Evolutionary conservation across 30 jellyfish, hydroid and myxozoan genomes (phyloP).

Genomic region (Nemopilema nomurai): DNA sequence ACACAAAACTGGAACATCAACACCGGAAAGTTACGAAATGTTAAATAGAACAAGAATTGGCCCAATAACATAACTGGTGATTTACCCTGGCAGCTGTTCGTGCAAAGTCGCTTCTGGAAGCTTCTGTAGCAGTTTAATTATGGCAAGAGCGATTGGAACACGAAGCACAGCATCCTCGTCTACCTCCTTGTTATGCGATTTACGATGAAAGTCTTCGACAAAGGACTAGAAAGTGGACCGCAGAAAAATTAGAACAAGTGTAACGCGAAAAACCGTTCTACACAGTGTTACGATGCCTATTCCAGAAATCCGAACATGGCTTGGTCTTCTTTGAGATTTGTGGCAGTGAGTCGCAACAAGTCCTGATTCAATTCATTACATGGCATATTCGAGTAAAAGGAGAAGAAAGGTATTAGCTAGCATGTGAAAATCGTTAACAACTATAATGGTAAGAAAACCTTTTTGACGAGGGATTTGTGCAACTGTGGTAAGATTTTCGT

Average conservation of each 20-base stretch:
- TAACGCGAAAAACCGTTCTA: too few relatives aligned
- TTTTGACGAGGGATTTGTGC: constrained; percentile 71
- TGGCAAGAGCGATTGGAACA: constrained; percentile 90
- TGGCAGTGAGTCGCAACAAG: too few relatives aligned
- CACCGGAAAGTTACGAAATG: too few relatives aligned
- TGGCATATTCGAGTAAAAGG: too few relatives aligned
- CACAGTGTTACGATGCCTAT: too few relatives aligned
- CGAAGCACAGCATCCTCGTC: constrained; percentile 89
- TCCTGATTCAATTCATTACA: too few relatives aligned
- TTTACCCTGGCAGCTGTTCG: constrained; percentile 86
- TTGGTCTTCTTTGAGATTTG: too few relatives aligned
- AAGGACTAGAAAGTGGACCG: constrained; percentile 59
- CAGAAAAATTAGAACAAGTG: not conserved
- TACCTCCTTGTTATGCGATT: constrained; percentile 68
- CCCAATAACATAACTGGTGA: not conserved
- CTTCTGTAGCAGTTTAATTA: constrained; percentile 84
- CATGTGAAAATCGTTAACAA: too few relatives aligned
- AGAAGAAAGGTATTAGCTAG: too few relatives aligned
- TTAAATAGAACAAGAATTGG: too few relatives aligned
- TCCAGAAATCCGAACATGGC: too few relatives aligned
- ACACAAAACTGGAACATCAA: too few relatives aligned
- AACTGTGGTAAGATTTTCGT: constrained; percentile 78
- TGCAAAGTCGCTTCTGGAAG: constrained; percentile 78
- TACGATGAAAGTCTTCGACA: constrained; percentile 78
- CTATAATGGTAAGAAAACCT: constrained; percentile 67